Conservation (phyloP, 2,888 invertebrate species). For the Ramazzottius varieornatus region DNA sequence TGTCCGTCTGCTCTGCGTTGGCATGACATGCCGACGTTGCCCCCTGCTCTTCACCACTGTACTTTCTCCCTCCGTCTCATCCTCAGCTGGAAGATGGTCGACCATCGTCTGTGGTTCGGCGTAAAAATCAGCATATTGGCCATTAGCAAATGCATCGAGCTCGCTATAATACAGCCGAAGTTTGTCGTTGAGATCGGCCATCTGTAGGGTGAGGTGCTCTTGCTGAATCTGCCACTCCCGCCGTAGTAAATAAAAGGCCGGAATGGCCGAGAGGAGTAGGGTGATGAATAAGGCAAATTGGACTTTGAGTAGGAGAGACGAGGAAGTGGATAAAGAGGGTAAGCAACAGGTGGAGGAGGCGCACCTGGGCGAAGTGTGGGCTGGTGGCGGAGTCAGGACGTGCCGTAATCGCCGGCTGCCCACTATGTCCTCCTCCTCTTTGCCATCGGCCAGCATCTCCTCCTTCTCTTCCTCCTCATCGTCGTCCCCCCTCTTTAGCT, state of each 20-base stretch:
- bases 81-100: too few relatives aligned
- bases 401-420: too few relatives aligned
- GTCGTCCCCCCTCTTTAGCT: too few relatives aligned
- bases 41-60: not conserved
- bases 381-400: too few relatives aligned
- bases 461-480: too few relatives aligned
- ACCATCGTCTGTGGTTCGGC: not conserved
- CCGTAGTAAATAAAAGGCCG: not conserved
- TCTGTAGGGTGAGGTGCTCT: not conserved
- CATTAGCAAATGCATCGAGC: not conserved
- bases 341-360: too few relatives aligned
- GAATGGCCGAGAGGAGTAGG: not conserved
- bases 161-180: not conserved
- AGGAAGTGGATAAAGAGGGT: too few relatives aligned
- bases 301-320: not conserved
- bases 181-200: not conserved
- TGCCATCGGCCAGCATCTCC: too few relatives aligned
- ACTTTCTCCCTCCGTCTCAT: too few relatives aligned
- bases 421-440: too few relatives aligned
- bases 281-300: not conserved
- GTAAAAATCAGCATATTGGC: not conserved
- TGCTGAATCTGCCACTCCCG: not conserved
- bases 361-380: too few relatives aligned
- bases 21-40: not conserved
- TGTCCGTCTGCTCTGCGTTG: too few relatives aligned